Evolutionary conservation across 2,113 vertebrate species (phyloP).

Genomic region (Labrus mixtus): DNA sequence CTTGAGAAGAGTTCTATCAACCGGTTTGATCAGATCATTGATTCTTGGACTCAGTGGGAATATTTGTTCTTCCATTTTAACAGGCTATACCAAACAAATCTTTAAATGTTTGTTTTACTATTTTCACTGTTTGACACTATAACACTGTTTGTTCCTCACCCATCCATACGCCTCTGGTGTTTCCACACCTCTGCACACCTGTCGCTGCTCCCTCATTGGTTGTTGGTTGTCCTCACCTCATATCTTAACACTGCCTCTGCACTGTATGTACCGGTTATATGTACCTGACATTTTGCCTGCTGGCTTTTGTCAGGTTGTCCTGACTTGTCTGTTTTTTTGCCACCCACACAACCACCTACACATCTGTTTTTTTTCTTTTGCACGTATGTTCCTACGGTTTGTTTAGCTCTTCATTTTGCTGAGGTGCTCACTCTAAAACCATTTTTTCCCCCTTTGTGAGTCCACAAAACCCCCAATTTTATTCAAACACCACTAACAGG

Average conservation of each 20-base stretch:
- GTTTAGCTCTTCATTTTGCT: not conserved
- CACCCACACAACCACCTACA: not conserved
- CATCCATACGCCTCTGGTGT: not conserved
- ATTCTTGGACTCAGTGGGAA: too few species aligned
- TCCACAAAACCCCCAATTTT: not conserved
- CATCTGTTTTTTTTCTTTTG: not conserved
- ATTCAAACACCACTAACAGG: not conserved
- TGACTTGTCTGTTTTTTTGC: not conserved
- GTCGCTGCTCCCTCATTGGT: conserved; percentile 16
- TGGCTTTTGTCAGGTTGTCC: conserved; percentile 38
- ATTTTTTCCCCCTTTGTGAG: not conserved
- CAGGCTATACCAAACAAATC: too few species aligned
- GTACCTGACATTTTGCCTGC: conserved; percentile 11
- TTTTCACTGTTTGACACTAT: too few species aligned
- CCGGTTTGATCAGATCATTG: too few species aligned
- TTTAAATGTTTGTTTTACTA: too few species aligned
- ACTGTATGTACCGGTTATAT: not conserved
- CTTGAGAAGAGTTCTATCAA: too few species aligned
- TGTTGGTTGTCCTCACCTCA: conserved; percentile 13
- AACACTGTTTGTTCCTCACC: too few species aligned
- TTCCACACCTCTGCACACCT: conserved; percentile 18
- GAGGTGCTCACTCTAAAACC: not conserved
- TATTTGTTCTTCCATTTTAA: too few species aligned
- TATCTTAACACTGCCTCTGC: conserved; percentile 1
- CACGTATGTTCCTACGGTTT: not conserved